These are phyloP conservation scores for Drosophila arawakana DNA, from an alignment of 1,140 invertebrate species.

Conservation along the genomic window DNA sequence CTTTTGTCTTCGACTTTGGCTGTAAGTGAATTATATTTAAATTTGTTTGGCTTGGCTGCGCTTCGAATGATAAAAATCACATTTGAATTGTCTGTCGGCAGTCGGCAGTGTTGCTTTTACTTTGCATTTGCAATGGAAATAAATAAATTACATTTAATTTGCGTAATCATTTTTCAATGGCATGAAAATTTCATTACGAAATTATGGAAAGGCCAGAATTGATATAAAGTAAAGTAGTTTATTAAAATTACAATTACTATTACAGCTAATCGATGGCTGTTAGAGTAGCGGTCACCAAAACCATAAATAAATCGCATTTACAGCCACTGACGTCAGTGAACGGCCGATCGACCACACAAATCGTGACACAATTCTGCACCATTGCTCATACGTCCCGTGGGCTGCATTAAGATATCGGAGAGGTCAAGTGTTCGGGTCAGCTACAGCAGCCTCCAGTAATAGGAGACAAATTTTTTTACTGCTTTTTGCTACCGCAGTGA, in stretches of 20 bases:
- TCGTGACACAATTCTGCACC: conserved; percentile 32
- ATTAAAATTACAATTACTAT: conserved; percentile 24
- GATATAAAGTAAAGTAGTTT: not conserved
- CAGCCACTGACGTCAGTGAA: conserved; percentile 14
- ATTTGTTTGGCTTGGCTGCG: conserved; percentile 62
- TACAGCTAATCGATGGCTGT: conserved; percentile 2
- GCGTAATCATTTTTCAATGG: conserved; percentile 76
- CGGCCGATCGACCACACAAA: conserved; percentile 19
- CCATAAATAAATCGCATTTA: conserved; percentile 37
- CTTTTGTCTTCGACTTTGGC: conserved; percentile 39
- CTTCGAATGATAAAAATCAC: conserved; percentile 68
- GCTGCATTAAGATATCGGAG: conserved; percentile 12
- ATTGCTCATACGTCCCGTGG: conserved; percentile 45
- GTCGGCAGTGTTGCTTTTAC: conserved; percentile 54
- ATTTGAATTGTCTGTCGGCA: conserved; percentile 43
- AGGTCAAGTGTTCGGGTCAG: conserved; percentile 39
- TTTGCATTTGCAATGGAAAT: conserved; percentile 43
- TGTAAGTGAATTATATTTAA: conserved; percentile 77
- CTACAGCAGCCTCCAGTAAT: conserved; percentile 20
- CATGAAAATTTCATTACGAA: conserved; percentile 63
- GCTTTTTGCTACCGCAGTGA: conserved; percentile 6
- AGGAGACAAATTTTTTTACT: conserved; percentile 42
- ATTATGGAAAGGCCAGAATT: conserved; percentile 33
- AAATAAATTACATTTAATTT: conserved; percentile 80
- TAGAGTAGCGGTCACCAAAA: conserved; percentile 12